Conservation (phyloP, 2,888 invertebrate genomes). For the Epistrophe eligans region DNA sequence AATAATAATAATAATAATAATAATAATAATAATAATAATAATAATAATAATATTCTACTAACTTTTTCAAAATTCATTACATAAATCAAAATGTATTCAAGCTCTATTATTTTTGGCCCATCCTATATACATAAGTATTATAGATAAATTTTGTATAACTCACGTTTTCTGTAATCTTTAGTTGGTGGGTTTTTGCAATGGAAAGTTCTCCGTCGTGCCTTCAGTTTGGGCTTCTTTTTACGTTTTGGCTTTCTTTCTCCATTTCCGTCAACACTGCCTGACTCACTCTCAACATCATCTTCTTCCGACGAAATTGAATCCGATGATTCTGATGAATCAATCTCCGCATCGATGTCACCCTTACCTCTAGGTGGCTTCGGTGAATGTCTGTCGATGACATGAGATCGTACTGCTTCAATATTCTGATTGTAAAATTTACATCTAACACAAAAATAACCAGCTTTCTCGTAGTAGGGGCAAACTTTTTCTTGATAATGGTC, state of each 20-base stretch:
- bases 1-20: too few species aligned
- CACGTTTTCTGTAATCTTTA: slow-evolving; percentile 55
- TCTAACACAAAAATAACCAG: slow-evolving; percentile 78
- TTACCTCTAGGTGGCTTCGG: slow-evolving; percentile 62
- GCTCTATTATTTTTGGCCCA: too few species aligned
- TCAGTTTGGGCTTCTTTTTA: slow-evolving; percentile 35
- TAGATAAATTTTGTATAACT: neutral
- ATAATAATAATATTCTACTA: too few species aligned
- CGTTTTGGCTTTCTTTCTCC: slow-evolving; percentile 75
- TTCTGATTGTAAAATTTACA: slow-evolving; percentile 74
- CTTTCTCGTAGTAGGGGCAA: slow-evolving; percentile 79
- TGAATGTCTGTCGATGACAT: slow-evolving; percentile 67
- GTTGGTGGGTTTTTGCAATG: neutral
- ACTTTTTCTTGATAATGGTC: slow-evolving; percentile 78
- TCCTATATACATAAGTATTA: too few species aligned
- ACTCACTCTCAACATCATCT: slow-evolving; percentile 66
- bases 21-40: too few species aligned
- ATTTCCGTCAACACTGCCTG: slow-evolving; percentile 77
- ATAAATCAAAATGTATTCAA: neutral
- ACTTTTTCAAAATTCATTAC: too few species aligned
- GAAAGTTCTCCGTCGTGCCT: neutral
- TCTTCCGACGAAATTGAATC: slow-evolving; percentile 59
- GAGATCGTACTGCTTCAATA: slow-evolving; percentile 71
- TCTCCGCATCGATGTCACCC: slow-evolving; percentile 78
- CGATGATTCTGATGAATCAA: slow-evolving; percentile 61